These are phyloP conservation scores for Megaustenia siamemsis DNA, from an alignment of 2,888 invertebrate genomes.

Conservation along the genomic window DNA sequence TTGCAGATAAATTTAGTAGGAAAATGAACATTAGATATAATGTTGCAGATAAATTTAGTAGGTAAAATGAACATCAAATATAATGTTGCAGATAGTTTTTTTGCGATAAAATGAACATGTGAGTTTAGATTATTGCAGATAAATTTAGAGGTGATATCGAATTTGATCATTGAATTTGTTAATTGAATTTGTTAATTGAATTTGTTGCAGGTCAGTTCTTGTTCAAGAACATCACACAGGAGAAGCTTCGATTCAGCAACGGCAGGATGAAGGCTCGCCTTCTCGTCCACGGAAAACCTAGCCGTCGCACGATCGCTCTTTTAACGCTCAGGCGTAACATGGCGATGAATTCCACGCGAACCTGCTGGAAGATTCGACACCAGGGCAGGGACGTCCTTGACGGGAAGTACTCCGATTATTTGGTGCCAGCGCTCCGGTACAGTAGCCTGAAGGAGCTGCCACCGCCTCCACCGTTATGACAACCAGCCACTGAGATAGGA, in stretches of 20 bases:
- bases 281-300: conserved; percentile 46
- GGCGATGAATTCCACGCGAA: conserved; percentile 64
- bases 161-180: no score
- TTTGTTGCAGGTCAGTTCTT: conserved; percentile 58
- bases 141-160: no score
- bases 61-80: no score
- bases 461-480: conserved; percentile 47
- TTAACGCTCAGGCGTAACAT: conserved; percentile 67
- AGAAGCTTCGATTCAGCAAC: conserved; percentile 50
- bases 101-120: no score
- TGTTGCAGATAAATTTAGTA: no score
- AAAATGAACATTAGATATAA: no score
- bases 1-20: no score
- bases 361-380: conserved; percentile 71
- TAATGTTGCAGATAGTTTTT: no score
- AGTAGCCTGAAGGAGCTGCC: conserved; percentile 51
- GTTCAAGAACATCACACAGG: conserved; percentile 55
- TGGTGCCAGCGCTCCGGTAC: conserved; percentile 57
- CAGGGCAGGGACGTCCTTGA: conserved; percentile 68
- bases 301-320: conserved; percentile 61
- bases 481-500: conserved; percentile 5
- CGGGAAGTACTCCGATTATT: conserved; percentile 67
- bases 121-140: no score
- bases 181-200: no score
- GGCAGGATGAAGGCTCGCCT: conserved; percentile 55